Evolutionary conservation across 2,113 vertebrate species (phyloP).

Genomic region (human): GRCh38 chr13:83015001-83015500

Average conservation of each 20-base stretch:
- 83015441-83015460: neutral
- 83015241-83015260: neutral
- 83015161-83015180: neutral
- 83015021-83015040: neutral
- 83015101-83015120: neutral
- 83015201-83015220: neutral
- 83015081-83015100: neutral
- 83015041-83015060: neutral
- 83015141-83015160: neutral
- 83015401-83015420: neutral
- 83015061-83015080: neutral
- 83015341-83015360: neutral
- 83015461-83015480: neutral
- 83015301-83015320: neutral
- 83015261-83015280: neutral
- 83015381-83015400: neutral
- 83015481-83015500: neutral
- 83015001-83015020: neutral
- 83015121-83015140: neutral
- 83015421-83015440: neutral
- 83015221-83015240: neutral
- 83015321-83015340: neutral
- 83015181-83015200: neutral
- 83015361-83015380: neutral
- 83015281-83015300: neutral